Evolutionary conservation across 2,797 vertebrate genomes (phyloP).

Genomic region (Sebastes itinus): DNA sequence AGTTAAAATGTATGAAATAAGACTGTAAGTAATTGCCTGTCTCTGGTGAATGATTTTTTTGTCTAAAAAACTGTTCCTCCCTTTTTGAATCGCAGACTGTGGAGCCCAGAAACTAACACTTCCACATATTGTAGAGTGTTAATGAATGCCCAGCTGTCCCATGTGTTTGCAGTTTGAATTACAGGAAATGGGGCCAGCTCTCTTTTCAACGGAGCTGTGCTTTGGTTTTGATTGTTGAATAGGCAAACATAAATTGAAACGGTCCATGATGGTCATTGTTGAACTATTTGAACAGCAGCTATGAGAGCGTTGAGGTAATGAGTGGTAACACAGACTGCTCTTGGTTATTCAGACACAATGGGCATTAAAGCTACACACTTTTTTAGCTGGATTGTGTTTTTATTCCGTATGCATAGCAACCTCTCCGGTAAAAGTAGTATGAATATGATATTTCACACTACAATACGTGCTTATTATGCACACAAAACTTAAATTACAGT

Average conservation of each 20-base stretch:
- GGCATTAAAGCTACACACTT: background rate
- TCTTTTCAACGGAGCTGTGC: conserved; percentile 15
- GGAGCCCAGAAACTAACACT: background rate
- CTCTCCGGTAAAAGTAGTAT: background rate
- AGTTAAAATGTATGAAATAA: background rate
- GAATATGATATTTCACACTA: background rate
- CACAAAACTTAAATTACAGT: background rate
- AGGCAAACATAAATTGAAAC: conserved; percentile 14
- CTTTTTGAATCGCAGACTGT: background rate
- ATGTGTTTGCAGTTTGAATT: conserved; percentile 32
- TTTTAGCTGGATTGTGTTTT: background rate
- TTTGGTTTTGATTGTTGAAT: conserved; percentile 19
- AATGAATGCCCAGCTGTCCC: conserved; percentile 43
- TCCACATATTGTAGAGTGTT: conserved; percentile 30
- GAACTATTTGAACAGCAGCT: background rate
- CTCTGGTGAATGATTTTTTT: conserved; percentile 4
- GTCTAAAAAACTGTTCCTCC: background rate
- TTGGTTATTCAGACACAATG: conserved; percentile 17
- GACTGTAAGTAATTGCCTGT: background rate
- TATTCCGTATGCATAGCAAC: background rate
- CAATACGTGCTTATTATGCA: background rate
- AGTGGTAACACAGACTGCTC: conserved; percentile 10
- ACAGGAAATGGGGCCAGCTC: conserved; percentile 28
- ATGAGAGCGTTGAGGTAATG: conserved; percentile 3
- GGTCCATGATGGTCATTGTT: conserved; percentile 11